A percentile compares a stretch with the other conserved stretches of the same genome.
Conservation (phyloP, 1,140 invertebrate genomes). For the Myzus persicae region DNA sequence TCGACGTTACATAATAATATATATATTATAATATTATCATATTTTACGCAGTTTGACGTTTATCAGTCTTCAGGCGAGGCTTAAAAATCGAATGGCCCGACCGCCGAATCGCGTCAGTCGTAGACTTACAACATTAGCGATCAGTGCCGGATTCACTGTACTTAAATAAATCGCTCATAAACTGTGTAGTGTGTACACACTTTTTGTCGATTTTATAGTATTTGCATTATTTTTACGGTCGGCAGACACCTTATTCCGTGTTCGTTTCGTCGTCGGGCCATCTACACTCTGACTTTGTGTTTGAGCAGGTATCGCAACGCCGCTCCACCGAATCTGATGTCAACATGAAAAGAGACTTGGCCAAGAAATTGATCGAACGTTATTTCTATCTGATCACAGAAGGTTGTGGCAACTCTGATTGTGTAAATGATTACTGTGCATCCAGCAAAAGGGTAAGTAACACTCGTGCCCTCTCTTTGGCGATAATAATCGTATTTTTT, state of each 20-base stretch:
- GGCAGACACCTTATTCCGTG: neutral
- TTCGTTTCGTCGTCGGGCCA: neutral
- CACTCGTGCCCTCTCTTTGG: neutral
- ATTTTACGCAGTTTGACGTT: neutral
- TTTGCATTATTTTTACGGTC: neutral
- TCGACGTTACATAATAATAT: neutral
- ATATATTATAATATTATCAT: neutral
- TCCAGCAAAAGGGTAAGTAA: conserved; percentile 81
- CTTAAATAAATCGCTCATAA: neutral
- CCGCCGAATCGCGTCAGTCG: neutral
- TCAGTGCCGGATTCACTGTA: no score
- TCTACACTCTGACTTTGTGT: neutral
- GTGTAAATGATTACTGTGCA: conserved; percentile 86
- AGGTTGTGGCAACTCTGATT: conserved; percentile 86
- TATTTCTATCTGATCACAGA: conserved; percentile 92
- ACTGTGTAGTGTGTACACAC: no score
- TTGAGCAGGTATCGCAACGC: neutral
- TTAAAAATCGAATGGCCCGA: neutral
- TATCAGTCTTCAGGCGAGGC: neutral
- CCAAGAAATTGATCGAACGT: conserved; percentile 86
- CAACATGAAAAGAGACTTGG: conserved; percentile 85
- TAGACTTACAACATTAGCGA: neutral
- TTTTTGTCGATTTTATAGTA: neutral
- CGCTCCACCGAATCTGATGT: neutral
- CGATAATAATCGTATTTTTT: neutral